Percentiles rank a stretch among this genome's conserved stretches.
Conservation (phyloP, 2,797 vertebrate genomes). For the Kryptolebias ocellatus region DNA sequence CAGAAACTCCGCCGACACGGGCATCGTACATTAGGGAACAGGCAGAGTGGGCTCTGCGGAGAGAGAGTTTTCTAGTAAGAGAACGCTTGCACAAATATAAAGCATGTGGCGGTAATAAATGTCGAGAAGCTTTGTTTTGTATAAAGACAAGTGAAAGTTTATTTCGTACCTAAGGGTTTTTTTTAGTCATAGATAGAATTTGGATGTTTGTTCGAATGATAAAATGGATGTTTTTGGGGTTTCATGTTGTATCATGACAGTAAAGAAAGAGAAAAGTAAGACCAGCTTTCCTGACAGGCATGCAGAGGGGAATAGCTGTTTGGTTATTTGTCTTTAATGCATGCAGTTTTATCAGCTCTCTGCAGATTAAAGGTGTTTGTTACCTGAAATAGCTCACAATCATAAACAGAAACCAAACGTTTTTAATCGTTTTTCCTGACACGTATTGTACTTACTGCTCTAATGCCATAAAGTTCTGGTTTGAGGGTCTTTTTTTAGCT, state of each 20-base stretch:
- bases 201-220: no score
- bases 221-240: neutral
- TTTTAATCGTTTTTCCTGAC: neutral
- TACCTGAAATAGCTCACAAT: neutral
- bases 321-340: neutral
- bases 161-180: no score
- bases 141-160: no score
- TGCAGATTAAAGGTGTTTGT: neutral
- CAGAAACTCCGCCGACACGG: neutral
- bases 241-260: neutral
- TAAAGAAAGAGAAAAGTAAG: neutral
- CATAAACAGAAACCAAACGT: neutral
- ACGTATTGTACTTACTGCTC: neutral
- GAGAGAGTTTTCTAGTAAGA: slow-evolving; percentile 3
- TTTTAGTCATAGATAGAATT: no score
- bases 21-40: neutral
- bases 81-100: neutral
- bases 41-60: neutral
- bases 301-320: neutral
- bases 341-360: neutral
- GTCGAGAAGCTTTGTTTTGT: no score
- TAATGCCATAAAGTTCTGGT: neutral
- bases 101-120: neutral
- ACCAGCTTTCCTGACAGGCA: no score
- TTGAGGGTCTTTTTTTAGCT: slow-evolving; percentile 10